Conservation (phyloP, 2,797 vertebrate species). For the Manis pentadactyla region DNA sequence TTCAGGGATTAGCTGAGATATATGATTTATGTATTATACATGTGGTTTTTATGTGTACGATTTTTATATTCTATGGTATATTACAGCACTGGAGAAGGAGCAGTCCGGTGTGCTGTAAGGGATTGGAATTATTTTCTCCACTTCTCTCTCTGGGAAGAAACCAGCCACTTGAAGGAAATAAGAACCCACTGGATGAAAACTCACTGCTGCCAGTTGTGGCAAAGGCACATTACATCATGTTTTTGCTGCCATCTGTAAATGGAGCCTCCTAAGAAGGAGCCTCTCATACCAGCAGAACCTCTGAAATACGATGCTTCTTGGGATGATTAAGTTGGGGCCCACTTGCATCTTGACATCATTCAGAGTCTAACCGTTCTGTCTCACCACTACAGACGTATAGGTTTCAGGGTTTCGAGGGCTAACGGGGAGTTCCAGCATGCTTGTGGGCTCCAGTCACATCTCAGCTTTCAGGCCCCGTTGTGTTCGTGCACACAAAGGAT, state of each 20-base stretch:
- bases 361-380: background rate
- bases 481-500: background rate
- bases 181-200: background rate
- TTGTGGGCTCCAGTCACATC: slow-evolving; percentile 54
- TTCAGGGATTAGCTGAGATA: background rate
- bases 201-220: slow-evolving; percentile 25
- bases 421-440: background rate
- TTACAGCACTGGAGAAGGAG: background rate
- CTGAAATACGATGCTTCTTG: background rate
- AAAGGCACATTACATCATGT: background rate
- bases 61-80: rapidly evolving
- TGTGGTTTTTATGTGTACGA: rapidly evolving
- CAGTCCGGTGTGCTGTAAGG: rapidly evolving
- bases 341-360: slow-evolving; percentile 29
- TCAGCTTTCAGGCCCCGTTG: background rate
- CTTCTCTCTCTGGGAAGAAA: background rate
- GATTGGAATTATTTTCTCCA: background rate
- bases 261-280: background rate
- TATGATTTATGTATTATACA: rapidly evolving
- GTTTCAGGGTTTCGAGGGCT: background rate
- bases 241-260: background rate
- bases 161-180: background rate
- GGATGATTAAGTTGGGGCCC: background rate
- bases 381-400: background rate
- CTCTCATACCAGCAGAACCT: background rate